These are phyloP conservation scores for Betta splendens DNA, from an alignment of 2,797 vertebrate species.

Conservation along the genomic window DNA sequence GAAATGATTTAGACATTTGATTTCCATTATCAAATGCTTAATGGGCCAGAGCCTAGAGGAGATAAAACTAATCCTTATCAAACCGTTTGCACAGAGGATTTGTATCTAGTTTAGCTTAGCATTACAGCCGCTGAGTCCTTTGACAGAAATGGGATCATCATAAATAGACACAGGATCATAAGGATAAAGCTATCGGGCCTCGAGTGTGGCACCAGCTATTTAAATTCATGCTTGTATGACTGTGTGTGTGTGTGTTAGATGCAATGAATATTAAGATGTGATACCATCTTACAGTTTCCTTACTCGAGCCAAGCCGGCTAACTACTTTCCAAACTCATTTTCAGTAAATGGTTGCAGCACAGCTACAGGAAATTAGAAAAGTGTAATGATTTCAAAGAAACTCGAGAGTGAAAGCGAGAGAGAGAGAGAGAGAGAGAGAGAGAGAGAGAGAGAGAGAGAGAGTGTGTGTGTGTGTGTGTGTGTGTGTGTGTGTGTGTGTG, in stretches of 20 bases:
- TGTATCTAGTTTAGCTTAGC: background rate
- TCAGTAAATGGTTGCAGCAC: constrained; percentile 60
- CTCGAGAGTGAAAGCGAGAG: constrained; percentile 20
- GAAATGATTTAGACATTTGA: constrained; percentile 15
- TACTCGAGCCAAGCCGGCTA: constrained; percentile 45
- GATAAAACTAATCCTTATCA: background rate
- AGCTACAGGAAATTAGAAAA: constrained; percentile 71
- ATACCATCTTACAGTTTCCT: constrained; percentile 51
- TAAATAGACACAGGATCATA: background rate
- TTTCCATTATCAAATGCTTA: background rate
- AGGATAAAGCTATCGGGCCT: background rate
- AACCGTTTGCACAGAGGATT: constrained; percentile 11
- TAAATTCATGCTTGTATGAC: constrained; percentile 13
- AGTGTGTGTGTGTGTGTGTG: too few relatives aligned
- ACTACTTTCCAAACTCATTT: constrained; percentile 69
- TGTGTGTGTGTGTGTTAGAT: constrained; percentile 16
- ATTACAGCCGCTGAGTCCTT: background rate
- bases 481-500: too few relatives aligned
- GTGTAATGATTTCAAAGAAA: constrained; percentile 57
- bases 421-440: constrained; percentile 7
- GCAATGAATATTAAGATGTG: constrained; percentile 56
- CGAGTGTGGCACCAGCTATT: constrained; percentile 6
- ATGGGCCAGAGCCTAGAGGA: background rate
- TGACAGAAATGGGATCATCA: background rate
- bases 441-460: constrained; percentile 3